Evolutionary conservation across 2,797 vertebrate genomes (phyloP), one percentile per base, ranked within the genome.

Genomic region (Diplodus sargus): DNA sequence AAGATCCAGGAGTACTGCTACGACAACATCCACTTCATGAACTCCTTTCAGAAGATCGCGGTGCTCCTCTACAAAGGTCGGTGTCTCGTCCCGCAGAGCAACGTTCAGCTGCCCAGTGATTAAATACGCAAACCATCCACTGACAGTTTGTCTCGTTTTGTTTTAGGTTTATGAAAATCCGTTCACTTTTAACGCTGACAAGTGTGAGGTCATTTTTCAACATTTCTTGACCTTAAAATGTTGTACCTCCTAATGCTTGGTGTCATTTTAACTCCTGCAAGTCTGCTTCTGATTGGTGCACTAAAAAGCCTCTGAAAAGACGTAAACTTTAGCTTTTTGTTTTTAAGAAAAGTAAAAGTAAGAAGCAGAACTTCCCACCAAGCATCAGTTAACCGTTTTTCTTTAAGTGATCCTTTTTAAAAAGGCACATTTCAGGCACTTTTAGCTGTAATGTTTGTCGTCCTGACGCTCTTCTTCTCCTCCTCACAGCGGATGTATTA

Each of bases 1-100:
- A 99, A 99, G 96, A 97, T 99, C 93, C 97, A 99, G 93, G 97
- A 99, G 95, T 98, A 99, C 92, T 99, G 97, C 95, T 99, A 99
- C 25, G 98, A 99, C 90, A 99, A 99, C 95, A 99, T 99, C 93
- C 97, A 98, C 93, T 99, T 99, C 96, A 99, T 98, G 97, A 99
- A 98, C 92, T 96, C 98, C 95, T 99, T 99, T 90, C 97, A 98
- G 96, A 99, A 99, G 96, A 99, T 99, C 63, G 97, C 99, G 94
- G 97, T 98, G 96, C 97, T 99, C 82, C 97, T 99, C 92, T 99
- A 99, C 86, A 99, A 99, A 98, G 97, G 98, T 99, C 81, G 51
- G 81, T 76, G 43, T 22, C 25, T 2, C 12, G 0, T 3, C 43
- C 10, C 4, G 4, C 20, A 2, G 1, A 15, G 3, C 7, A 4